Conservation (phyloP, 2,113 vertebrate species). For the Zosterops hypoxanthus region DNA sequence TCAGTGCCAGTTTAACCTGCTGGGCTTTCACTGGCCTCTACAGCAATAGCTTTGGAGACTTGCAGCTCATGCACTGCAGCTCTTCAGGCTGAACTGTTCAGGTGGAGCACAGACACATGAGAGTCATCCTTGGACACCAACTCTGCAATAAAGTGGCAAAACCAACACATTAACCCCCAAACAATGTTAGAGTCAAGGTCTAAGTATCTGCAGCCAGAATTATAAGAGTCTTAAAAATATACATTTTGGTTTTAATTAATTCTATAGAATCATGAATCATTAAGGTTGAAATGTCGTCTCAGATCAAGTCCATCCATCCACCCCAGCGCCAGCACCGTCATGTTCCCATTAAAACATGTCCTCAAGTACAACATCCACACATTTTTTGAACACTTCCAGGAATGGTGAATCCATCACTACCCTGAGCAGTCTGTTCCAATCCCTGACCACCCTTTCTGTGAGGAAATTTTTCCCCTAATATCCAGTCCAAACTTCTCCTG, state of each 20-base stretch:
- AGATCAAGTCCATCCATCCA: not conserved
- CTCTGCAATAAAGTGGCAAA: not conserved
- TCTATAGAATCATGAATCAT: accelerated
- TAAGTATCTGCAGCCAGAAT: not conserved
- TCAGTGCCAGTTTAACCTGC: not conserved
- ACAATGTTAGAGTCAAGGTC: not conserved
- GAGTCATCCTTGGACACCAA: not conserved
- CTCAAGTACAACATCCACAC: accelerated
- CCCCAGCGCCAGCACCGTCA: not conserved
- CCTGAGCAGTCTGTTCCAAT: not conserved
- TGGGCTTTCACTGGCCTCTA: not conserved
- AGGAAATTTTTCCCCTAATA: not conserved
- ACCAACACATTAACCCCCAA: not conserved
- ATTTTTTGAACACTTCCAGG: not conserved
- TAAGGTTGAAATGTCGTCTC: not conserved
- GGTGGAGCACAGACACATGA: not conserved
- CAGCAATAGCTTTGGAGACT: not conserved
- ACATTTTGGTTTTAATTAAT: not conserved
- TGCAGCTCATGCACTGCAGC: not conserved
- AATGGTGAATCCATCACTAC: not conserved
- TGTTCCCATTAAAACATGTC: not conserved
- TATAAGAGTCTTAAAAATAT: not conserved
- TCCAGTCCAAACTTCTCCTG: not conserved
- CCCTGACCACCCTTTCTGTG: not conserved
- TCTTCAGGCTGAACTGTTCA: not conserved